A percentile compares a stretch with the other conserved stretches of the same genome.
These are phyloP conservation scores for Pristionchus maxplancki DNA, from an alignment of 2,888 invertebrate species.

Conservation along the genomic window DNA sequence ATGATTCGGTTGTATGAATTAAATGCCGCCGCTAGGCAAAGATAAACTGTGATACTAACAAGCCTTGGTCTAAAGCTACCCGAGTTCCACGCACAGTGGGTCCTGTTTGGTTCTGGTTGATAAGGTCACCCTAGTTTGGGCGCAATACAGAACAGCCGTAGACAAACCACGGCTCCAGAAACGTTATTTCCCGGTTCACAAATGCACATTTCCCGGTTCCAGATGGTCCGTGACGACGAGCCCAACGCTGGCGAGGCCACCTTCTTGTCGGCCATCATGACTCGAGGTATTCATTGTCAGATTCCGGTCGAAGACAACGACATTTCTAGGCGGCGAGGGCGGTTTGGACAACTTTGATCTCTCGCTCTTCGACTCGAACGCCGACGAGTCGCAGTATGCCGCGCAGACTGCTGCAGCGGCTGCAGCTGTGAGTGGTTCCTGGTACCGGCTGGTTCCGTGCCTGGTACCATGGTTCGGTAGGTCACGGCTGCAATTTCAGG, in stretches of 20 bases:
- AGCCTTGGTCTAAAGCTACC: background rate
- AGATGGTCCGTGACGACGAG: background rate
- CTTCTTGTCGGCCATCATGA: background rate
- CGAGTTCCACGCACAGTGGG: too few species aligned
- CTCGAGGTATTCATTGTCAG: background rate
- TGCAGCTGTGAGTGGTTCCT: background rate
- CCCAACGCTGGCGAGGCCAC: background rate
- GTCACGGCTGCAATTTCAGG: background rate
- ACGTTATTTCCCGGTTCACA: background rate
- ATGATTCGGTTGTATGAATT: background rate
- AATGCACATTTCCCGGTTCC: background rate
- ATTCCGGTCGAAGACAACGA: too few species aligned
- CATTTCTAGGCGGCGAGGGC: background rate
- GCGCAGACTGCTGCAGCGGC: constrained; percentile 51
- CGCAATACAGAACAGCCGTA: too few species aligned
- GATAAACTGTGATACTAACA: background rate
- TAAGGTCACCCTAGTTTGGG: too few species aligned
- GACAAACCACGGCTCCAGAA: too few species aligned
- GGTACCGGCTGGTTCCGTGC: background rate
- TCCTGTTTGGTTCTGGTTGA: too few species aligned
- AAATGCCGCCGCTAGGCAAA: background rate
- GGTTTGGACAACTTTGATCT: constrained; percentile 53
- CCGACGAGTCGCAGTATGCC: constrained; percentile 63
- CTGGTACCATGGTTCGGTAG: background rate
- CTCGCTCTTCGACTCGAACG: constrained; percentile 62